phyloP scores from a whole-genome alignment of 1,140 invertebrate species.

The Drosophila paulistorum region DNA sequence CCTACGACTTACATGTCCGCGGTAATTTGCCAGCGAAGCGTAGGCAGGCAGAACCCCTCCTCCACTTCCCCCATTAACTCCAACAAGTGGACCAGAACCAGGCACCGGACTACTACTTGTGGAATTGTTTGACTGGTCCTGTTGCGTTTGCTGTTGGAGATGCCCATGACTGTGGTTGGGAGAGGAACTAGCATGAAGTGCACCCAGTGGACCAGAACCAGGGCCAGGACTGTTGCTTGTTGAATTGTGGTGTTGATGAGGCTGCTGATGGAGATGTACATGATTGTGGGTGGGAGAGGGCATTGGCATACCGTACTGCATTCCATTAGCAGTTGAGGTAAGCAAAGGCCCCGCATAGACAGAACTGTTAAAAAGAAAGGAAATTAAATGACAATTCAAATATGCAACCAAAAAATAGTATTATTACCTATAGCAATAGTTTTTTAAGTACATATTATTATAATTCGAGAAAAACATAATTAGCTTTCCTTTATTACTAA shows the following conservation, averaged over 20 bases:
- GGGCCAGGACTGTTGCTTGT: conserved; percentile 66
- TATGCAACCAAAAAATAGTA: not conserved
- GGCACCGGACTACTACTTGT: conserved; percentile 62
- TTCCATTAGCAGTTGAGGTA: conserved; percentile 67
- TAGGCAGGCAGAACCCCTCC: conserved; percentile 71
- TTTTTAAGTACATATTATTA: conserved; percentile 81
- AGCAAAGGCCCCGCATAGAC: conserved; percentile 73
- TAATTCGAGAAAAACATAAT: conserved; percentile 80
- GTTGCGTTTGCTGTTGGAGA: conserved; percentile 45
- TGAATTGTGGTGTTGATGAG: conserved; percentile 65
- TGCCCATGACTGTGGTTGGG: conserved; percentile 18
- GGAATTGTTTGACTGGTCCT: conserved; percentile 64
- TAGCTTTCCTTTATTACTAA: not conserved
- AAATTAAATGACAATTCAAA: not conserved
- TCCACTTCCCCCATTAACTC: conserved; percentile 37
- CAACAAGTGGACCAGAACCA: conserved; percentile 47
- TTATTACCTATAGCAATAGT: conserved; percentile 80
- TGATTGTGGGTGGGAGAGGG: conserved; percentile 65
- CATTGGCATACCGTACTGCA: conserved; percentile 78
- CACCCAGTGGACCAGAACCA: conserved; percentile 45
- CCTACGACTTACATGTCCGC: conserved; percentile 68
- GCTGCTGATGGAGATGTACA: conserved; percentile 53
- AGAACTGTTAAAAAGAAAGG: conserved; percentile 51
- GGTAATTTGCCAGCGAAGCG: conserved; percentile 75
- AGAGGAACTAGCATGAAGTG: not conserved